These are phyloP conservation scores for Erannis defoliaria DNA, from an alignment of 2,888 invertebrate genomes.

Conservation along the genomic window DNA sequence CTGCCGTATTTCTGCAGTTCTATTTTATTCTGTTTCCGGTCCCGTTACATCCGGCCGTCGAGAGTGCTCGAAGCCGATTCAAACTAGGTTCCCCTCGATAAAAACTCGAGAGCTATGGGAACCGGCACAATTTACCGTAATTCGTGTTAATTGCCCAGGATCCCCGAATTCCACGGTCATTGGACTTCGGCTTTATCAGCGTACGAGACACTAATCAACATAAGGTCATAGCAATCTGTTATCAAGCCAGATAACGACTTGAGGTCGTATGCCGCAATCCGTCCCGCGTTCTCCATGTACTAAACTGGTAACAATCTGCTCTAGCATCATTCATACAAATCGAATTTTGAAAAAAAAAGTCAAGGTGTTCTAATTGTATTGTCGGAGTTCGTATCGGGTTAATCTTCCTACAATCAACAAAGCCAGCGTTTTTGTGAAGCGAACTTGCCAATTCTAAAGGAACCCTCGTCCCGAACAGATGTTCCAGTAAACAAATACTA, in stretches of 20 bases:
- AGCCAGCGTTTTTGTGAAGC: constrained; percentile 67
- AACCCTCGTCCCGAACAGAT: constrained; percentile 75
- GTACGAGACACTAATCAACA: constrained; percentile 73
- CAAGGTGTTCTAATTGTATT: constrained; percentile 80
- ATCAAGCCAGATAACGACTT: constrained; percentile 76
- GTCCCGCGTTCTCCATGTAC: constrained; percentile 47
- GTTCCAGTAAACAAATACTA: constrained; percentile 79
- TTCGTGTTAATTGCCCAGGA: constrained; percentile 43
- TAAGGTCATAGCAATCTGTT: constrained; percentile 82
- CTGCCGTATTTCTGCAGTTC: constrained; percentile 66
- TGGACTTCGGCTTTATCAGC: constrained; percentile 76
- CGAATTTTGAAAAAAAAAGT: constrained; percentile 62
- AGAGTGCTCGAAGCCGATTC: constrained; percentile 71
- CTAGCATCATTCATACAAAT: constrained; percentile 55
- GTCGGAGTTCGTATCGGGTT: constrained; percentile 77
- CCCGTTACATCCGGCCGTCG: constrained; percentile 78
- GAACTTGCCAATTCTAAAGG: constrained; percentile 67
- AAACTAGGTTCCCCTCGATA: constrained; percentile 57
- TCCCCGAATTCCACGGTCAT: constrained; percentile 72
- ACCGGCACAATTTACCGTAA: constrained; percentile 44
- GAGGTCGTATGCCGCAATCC: constrained; percentile 80
- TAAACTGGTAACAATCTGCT: constrained; percentile 40
- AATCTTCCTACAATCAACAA: constrained; percentile 81
- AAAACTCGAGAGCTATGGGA: constrained; percentile 60
- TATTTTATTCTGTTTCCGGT: constrained; percentile 76